phyloP scores from a whole-genome alignment of 2,113 vertebrate species.

The Helogale parvula region DNA sequence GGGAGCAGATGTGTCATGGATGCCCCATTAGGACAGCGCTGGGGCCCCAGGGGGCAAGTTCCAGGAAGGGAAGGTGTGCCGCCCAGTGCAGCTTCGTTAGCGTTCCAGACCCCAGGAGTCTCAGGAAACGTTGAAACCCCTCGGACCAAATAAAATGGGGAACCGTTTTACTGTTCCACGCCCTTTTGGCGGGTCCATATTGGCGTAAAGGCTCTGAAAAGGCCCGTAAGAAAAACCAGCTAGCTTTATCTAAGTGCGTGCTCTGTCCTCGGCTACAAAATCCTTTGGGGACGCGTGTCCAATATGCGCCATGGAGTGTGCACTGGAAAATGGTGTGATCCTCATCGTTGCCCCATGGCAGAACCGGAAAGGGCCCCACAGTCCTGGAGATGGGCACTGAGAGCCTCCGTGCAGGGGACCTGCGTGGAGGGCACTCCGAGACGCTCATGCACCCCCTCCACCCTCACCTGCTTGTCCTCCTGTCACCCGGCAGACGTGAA shows the following conservation, averaged over 20 bases:
- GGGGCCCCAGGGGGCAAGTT: not conserved
- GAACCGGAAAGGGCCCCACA: not conserved
- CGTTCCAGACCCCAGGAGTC: not conserved
- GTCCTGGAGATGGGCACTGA: rapidly evolving
- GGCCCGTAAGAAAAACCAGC: not conserved
- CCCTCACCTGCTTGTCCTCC: not conserved
- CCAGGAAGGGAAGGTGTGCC: not conserved
- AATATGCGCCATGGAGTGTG: rapidly evolving
- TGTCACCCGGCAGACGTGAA: constrained; percentile 89
- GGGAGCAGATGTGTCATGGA: not conserved
- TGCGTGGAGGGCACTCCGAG: rapidly evolving
- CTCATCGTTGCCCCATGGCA: rapidly evolving
- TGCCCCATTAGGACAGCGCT: not conserved
- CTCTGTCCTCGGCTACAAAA: not conserved
- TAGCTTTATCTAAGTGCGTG: not conserved
- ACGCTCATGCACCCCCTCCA: rapidly evolving
- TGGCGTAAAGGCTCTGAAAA: not conserved
- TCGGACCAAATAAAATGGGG: not conserved
- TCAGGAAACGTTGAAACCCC: not conserved
- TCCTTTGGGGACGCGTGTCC: rapidly evolving
- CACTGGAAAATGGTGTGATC: rapidly evolving
- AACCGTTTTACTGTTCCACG: not conserved
- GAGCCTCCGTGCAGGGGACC: not conserved
- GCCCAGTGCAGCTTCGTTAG: not conserved
- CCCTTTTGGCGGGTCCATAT: rapidly evolving